phyloP scores from a whole-genome alignment of 2,113 vertebrate species.

The Chelonoidis abingdonii region DNA sequence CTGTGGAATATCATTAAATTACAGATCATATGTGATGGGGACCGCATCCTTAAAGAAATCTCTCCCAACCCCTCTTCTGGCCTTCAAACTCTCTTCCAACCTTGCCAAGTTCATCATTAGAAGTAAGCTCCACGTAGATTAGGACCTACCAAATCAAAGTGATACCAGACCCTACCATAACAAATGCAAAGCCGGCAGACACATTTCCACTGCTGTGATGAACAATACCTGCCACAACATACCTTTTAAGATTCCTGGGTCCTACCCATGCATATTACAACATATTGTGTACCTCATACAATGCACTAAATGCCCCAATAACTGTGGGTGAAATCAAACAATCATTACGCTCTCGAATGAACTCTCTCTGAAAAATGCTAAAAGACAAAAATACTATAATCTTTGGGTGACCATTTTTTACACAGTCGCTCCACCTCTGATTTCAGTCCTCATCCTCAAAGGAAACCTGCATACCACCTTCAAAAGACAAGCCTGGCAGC shows the following conservation, averaged over 20 bases:
- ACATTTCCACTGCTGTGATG: not conserved
- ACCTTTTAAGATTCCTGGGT: not conserved
- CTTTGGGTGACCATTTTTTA: not conserved
- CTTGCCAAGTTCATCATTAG: too few relatives aligned
- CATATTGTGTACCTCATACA: not conserved
- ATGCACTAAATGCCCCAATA: not conserved
- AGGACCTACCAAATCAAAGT: too few relatives aligned
- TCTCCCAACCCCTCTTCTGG: too few relatives aligned
- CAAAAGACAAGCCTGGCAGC: too few relatives aligned
- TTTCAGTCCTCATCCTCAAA: not conserved
- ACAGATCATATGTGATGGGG: too few relatives aligned
- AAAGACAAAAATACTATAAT: not conserved
- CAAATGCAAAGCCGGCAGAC: too few relatives aligned
- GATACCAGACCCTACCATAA: too few relatives aligned
- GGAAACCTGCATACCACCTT: not conserved
- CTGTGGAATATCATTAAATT: too few relatives aligned
- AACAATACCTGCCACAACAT: not conserved
- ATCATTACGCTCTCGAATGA: not conserved
- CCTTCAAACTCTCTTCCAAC: too few relatives aligned
- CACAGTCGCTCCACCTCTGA: not conserved
- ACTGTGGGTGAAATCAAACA: not conserved
- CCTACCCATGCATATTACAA: too few relatives aligned
- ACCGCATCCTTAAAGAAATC: too few relatives aligned
- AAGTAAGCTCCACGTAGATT: too few relatives aligned
- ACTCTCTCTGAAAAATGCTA: not conserved